Evolutionary conservation across 2,113 vertebrate species (phyloP).

Genomic region (Canis aureus): DNA sequence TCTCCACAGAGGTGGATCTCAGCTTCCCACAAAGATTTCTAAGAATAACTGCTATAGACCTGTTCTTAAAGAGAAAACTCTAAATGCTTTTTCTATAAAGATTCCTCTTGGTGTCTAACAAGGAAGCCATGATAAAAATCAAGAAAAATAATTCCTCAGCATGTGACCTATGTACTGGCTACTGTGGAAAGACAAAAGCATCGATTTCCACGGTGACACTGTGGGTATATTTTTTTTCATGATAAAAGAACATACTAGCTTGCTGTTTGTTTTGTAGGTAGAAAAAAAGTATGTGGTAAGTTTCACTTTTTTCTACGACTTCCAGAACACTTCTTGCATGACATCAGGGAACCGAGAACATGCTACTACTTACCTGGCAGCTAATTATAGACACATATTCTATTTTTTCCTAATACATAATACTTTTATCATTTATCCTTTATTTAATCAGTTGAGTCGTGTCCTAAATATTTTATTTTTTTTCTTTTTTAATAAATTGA

Average conservation of each 20-base stretch:
- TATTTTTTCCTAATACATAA: background rate
- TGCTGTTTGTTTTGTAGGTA: background rate
- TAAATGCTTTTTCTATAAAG: conserved; percentile 65
- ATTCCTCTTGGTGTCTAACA: conserved; percentile 40
- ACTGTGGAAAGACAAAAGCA: background rate
- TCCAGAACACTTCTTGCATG: background rate
- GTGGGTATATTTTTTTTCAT: background rate
- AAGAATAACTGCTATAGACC: conserved; percentile 80
- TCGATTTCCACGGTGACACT: no score
- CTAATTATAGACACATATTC: background rate
- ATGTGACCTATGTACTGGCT: background rate
- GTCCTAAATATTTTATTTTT: background rate
- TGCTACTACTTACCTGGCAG: background rate
- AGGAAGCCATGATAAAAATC: conserved; percentile 51
- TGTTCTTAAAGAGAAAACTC: conserved; percentile 67
- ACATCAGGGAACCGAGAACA: background rate
- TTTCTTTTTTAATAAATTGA: no score
- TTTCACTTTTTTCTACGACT: background rate
- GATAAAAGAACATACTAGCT: background rate
- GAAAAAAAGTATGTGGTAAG: background rate
- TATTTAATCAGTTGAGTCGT: background rate
- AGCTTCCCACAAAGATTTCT: conserved; percentile 78
- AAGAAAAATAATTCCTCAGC: background rate
- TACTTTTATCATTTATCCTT: background rate
- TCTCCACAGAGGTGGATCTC: conserved; percentile 41